phyloP scores from a whole-genome alignment of 2,888 invertebrate species.

The Xestia ashworthii region DNA sequence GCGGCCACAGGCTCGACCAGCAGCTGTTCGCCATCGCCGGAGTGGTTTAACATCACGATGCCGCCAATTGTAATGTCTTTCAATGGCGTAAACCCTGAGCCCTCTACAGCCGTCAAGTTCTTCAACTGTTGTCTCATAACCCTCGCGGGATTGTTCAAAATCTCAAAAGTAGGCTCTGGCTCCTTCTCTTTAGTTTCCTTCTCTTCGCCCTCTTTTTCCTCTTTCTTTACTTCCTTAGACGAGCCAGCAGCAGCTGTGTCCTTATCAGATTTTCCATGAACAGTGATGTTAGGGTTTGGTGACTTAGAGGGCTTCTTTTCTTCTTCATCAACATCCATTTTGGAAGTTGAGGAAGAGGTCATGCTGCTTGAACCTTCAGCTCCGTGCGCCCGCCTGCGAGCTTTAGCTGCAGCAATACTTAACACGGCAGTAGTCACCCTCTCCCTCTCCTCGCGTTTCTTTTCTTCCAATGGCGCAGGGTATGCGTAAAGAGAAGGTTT shows the following conservation, averaged over 20 bases:
- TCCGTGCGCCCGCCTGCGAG: constrained; percentile 95
- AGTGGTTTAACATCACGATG: constrained; percentile 98
- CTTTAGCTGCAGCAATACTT: constrained; percentile 97
- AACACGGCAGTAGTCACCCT: constrained; percentile 99
- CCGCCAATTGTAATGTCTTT: constrained; percentile 99
- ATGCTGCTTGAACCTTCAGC: constrained; percentile 91
- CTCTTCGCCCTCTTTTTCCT: constrained; percentile 86
- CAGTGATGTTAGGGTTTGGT: constrained; percentile 87
- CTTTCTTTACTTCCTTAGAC: constrained; percentile 88
- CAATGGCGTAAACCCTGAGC: constrained; percentile 95
- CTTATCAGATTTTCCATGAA: constrained; percentile 88
- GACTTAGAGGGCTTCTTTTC: constrained; percentile 89
- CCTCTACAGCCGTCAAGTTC: constrained; percentile 94
- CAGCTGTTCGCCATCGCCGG: constrained; percentile 95
- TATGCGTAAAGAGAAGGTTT: constrained; percentile 99
- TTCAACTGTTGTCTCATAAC: constrained; percentile 97
- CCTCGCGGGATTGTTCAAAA: constrained; percentile 98
- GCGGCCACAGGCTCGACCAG: constrained; percentile 98
- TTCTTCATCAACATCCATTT: constrained; percentile 97
- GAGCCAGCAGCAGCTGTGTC: constrained; percentile 73
- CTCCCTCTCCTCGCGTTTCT: constrained; percentile 99
- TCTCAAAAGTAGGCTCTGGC: constrained; percentile 97
- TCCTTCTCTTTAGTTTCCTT: constrained; percentile 92
- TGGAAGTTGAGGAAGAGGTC: constrained; percentile 92
- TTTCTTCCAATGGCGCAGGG: constrained; percentile 99